Conservation (phyloP, 2,113 vertebrate genomes). For the Dolichotis patagonum region DNA sequence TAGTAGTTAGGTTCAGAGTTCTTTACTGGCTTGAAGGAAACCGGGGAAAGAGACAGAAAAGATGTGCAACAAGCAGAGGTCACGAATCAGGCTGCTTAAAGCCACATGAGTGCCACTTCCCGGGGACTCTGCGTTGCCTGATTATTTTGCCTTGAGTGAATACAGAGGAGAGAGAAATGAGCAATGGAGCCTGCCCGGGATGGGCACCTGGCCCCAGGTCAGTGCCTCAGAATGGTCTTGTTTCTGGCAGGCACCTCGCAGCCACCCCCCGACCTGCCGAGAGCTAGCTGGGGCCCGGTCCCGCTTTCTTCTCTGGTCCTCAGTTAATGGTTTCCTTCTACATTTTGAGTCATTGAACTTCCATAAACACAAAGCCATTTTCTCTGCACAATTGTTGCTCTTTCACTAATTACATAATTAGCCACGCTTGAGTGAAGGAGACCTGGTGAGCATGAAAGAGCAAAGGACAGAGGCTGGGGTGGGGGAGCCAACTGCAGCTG, state of each 20-base stretch:
- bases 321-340: conserved; percentile 59
- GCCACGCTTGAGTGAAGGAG: conserved; percentile 66
- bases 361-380: conserved; percentile 75
- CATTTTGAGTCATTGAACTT: conserved; percentile 66
- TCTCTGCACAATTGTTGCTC: conserved; percentile 74
- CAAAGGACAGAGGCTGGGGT: not conserved
- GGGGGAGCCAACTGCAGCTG: not conserved
- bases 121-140: not conserved
- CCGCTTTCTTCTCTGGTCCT: conserved; percentile 4
- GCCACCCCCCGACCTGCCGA: not conserved
- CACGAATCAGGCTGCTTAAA: not conserved
- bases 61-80: not conserved
- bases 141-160: not conserved
- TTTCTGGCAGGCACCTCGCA: not conserved
- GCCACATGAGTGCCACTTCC: not conserved
- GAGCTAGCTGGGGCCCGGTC: conserved; percentile 26
- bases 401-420: conserved; percentile 76
- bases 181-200: not conserved
- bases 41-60: not conserved
- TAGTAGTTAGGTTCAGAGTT: not conserved
- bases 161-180: not conserved
- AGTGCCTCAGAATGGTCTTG: not conserved
- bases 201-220: not conserved
- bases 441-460: conserved; percentile 64
- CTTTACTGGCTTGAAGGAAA: not conserved